phyloP scores from a whole-genome alignment of 2,888 invertebrate species.

The Macropis europaea region DNA sequence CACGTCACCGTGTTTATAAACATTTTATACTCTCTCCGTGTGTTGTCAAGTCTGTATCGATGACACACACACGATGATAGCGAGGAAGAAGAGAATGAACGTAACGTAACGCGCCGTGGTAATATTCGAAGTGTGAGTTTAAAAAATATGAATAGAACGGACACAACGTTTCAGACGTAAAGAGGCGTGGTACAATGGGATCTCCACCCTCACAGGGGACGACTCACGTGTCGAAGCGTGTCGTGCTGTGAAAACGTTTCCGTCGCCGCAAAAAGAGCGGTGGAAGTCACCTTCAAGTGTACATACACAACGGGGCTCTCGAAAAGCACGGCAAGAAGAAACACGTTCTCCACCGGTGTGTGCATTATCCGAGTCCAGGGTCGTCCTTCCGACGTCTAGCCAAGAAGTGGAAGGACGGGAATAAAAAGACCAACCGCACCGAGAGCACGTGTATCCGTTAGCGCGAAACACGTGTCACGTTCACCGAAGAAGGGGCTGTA shows the following conservation, averaged over 20 bases:
- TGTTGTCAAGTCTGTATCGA: not conserved
- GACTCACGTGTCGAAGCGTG: not conserved
- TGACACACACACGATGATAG: not conserved
- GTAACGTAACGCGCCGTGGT: too few species aligned
- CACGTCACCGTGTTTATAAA: not conserved
- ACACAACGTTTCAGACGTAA: too few species aligned
- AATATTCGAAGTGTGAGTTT: too few species aligned
- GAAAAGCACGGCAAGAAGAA: too few species aligned
- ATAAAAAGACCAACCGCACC: slow-evolving; percentile 13
- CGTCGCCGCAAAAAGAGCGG: not conserved
- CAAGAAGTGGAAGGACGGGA: slow-evolving; percentile 18
- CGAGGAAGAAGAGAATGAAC: too few species aligned
- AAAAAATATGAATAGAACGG: too few species aligned
- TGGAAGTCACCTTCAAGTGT: slow-evolving; percentile 21
- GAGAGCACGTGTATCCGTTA: slow-evolving; percentile 38
- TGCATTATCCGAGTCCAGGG: slow-evolving; percentile 43
- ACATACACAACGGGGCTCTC: slow-evolving; percentile 1
- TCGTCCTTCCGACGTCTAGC: slow-evolving; percentile 28
- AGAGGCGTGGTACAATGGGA: too few species aligned
- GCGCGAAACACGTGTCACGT: slow-evolving; percentile 34
- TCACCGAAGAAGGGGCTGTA: slow-evolving; percentile 6
- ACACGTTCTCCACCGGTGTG: slow-evolving; percentile 28
- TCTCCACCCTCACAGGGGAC: not conserved
- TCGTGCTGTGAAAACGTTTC: not conserved
- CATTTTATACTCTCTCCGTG: not conserved